phyloP scores from a whole-genome alignment of 2,888 invertebrate species.

The Acanthoscelides obtectus region DNA sequence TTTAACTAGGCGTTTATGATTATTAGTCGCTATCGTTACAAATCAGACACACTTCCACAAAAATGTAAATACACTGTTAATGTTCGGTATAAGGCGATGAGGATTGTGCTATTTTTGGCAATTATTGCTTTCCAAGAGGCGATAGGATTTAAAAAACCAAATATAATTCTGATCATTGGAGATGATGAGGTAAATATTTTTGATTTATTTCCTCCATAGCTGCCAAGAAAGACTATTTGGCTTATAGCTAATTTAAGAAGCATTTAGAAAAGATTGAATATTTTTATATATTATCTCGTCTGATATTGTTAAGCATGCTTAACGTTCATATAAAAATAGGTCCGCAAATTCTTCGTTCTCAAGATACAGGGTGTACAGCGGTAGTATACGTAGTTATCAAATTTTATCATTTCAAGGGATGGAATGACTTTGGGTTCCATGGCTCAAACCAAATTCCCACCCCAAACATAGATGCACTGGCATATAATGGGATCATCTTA shows the following conservation, averaged over 20 bases:
- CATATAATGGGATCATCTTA: constrained; percentile 76
- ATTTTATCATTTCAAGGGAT: no score
- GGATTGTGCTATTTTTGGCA: background rate
- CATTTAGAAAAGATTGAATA: no score
- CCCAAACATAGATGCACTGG: constrained; percentile 85
- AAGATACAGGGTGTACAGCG: no score
- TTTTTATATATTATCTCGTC: no score
- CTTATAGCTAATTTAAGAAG: no score
- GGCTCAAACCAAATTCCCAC: constrained; percentile 84
- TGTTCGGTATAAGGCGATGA: background rate
- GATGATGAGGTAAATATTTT: background rate
- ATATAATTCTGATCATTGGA: background rate
- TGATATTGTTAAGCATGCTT: no score
- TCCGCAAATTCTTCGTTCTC: no score
- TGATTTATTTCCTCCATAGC: no score
- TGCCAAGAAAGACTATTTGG: no score
- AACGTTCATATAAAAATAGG: no score
- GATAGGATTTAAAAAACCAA: background rate
- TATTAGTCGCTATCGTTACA: background rate
- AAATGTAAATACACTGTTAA: background rate
- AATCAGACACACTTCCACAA: background rate
- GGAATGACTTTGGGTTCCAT: constrained; percentile 87
- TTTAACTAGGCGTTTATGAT: background rate
- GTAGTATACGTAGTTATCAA: no score
- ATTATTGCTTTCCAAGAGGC: background rate